Conservation (phyloP, 2,113 vertebrate species). For the Trinectes maculatus region DNA sequence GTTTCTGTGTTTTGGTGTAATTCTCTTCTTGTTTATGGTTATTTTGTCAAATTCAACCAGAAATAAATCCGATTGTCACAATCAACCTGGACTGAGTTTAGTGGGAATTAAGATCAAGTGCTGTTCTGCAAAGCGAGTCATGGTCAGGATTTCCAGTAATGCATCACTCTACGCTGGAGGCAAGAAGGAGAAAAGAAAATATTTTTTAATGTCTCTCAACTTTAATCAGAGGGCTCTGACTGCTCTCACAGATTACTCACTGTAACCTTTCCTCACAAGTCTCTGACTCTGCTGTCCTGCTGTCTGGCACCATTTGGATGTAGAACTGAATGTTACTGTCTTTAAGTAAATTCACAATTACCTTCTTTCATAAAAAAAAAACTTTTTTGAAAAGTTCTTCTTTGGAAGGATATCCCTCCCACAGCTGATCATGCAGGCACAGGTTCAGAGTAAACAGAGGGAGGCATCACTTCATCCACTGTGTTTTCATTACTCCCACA, state of each 20-base stretch:
- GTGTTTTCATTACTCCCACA: conserved; percentile 46
- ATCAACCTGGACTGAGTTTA: conserved; percentile 59
- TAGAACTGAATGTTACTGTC: conserved; percentile 25
- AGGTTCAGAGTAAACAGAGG: conserved; percentile 24
- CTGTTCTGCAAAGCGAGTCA: conserved; percentile 44
- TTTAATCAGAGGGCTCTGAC: conserved; percentile 22
- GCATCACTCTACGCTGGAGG: conserved; percentile 38
- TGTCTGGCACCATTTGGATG: conserved; percentile 18
- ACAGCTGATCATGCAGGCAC: conserved; percentile 6
- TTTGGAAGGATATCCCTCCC: conserved; percentile 21
- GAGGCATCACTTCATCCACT: conserved; percentile 14
- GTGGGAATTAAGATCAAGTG: conserved; percentile 44
- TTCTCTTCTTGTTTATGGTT: conserved; percentile 22
- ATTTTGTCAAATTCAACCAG: conserved; percentile 24
- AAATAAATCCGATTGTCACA: conserved; percentile 45
- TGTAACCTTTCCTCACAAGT: conserved; percentile 11
- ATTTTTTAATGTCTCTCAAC: conserved; percentile 28
- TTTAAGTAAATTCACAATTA: conserved; percentile 35
- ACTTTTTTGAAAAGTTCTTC: conserved; percentile 15
- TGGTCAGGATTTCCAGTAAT: conserved; percentile 55
- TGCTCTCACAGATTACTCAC: conserved; percentile 33
- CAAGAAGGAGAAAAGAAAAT: conserved; percentile 18
- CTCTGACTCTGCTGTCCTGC: conserved; percentile 18
- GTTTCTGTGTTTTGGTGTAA: not conserved
- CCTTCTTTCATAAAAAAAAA: conserved; percentile 68